Conservation (phyloP, 2,113 vertebrate genomes). For the Otocyon megalotis region DNA sequence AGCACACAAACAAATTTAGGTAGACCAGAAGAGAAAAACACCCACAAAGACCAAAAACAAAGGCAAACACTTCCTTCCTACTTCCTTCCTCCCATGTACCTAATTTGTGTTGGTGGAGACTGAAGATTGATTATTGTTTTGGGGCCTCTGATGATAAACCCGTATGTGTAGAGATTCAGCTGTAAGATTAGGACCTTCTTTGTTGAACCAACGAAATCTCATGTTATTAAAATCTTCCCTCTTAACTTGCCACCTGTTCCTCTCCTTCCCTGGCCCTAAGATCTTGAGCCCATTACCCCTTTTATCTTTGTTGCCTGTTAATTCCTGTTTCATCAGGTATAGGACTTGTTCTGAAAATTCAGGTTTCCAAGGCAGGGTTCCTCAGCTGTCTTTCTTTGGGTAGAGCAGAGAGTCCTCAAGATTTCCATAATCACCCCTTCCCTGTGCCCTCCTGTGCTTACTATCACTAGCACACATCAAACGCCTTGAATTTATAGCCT, state of each 20-base stretch:
- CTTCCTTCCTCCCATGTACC: slow-evolving; percentile 78
- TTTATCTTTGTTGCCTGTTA: slow-evolving; percentile 82
- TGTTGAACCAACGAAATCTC: slow-evolving; percentile 81
- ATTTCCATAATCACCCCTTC: slow-evolving; percentile 20
- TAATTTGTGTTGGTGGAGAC: slow-evolving; percentile 80
- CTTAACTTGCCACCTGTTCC: slow-evolving; percentile 82
- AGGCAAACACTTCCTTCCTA: slow-evolving; percentile 22
- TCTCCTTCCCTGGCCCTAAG: slow-evolving; percentile 80
- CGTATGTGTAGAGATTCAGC: slow-evolving; percentile 79
- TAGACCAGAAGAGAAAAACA: neutral
- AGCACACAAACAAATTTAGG: slow-evolving; percentile 61
- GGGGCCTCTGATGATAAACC: slow-evolving; percentile 82
- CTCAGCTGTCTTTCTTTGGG: neutral
- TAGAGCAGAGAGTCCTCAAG: neutral
- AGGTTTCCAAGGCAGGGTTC: neutral
- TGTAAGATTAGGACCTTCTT: slow-evolving; percentile 84
- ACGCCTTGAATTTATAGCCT: neutral
- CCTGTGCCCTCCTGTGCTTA: neutral
- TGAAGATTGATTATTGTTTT: slow-evolving; percentile 84
- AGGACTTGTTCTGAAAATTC: slow-evolving; percentile 66
- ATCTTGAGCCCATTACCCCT: slow-evolving; percentile 71
- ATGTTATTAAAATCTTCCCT: slow-evolving; percentile 86
- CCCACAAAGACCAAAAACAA: slow-evolving; percentile 16
- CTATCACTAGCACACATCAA: neutral
- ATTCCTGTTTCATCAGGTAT: slow-evolving; percentile 80